Conservation (phyloP, 1,140 invertebrate species). For the Heliconius congener region DNA sequence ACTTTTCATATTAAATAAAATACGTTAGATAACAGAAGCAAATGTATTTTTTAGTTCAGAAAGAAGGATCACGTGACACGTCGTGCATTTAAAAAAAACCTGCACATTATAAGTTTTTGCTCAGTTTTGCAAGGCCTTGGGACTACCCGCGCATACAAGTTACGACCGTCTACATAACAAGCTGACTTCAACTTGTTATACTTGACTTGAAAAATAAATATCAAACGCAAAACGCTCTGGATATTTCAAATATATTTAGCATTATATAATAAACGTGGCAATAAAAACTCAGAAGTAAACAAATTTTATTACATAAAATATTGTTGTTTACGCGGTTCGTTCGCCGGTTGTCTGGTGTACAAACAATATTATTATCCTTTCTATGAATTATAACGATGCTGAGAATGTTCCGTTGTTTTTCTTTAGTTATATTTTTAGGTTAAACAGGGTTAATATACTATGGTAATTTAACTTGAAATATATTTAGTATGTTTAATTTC, state of each 20-base stretch:
- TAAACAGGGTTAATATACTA: background rate
- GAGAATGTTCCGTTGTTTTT: background rate
- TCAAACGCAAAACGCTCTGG: background rate
- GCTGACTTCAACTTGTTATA: background rate
- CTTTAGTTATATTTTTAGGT: background rate
- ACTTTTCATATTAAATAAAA: too few species aligned
- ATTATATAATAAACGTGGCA: slow-evolving; percentile 1
- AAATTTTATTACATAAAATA: slow-evolving; percentile 15
- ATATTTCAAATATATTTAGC: background rate
- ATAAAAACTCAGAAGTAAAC: slow-evolving; percentile 11
- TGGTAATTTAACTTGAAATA: too few species aligned
- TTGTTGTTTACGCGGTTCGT: slow-evolving; percentile 15
- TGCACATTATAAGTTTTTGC: too few species aligned
- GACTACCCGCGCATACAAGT: too few species aligned
- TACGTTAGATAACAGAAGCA: too few species aligned
- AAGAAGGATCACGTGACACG: too few species aligned
- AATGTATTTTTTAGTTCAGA: too few species aligned
- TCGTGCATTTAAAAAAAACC: too few species aligned
- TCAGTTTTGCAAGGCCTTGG: too few species aligned
- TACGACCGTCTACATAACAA: background rate
- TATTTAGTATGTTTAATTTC: too few species aligned
- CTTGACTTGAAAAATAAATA: background rate
- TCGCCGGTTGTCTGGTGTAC: slow-evolving; percentile 3
- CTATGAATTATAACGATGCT: slow-evolving; percentile 11
- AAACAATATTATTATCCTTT: slow-evolving; percentile 15